Evolutionary conservation across 2,888 invertebrate genomes (phyloP), one percentile per base, ranked within the genome.

Genomic region (Encarsia formosa): DNA sequence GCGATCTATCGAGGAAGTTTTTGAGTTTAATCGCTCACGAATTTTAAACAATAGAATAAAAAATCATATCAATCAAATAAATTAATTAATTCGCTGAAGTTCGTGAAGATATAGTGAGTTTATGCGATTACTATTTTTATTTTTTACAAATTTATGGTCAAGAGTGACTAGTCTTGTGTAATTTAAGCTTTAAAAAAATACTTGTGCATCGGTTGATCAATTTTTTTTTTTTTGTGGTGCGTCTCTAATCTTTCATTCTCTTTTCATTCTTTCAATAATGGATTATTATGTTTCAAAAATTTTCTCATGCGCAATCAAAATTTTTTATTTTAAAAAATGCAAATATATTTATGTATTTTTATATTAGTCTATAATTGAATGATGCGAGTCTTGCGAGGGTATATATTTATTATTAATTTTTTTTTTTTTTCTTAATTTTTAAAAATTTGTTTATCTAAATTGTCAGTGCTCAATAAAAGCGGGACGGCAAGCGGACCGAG

Each of bases 401-500:
- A 20, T 31, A 34, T 19, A 32, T 3, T 44, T 20, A 13, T 15
- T 19, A 16, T 11, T 26, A 20, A 29, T 34, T 46, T 49, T 3
- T 32, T 44, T 35, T 34, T 53, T 22, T 47, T 20, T 15, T 18
- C 20, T 45, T 49, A 18, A 38, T 43, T 20, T 5, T 32, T 41
- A n/a, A n/a, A n/a, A n/a, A n/a, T n/a, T n/a, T n/a, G n/a, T n/a
- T n/a, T n/a, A n/a, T n/a, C n/a, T n/a, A n/a, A n/a, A 26, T 26
- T 6, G 26, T 26, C 11, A 26, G 52, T 52, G 52, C 56, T 52
- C 35, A 46, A 46, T 57, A 54, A 37, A 57, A 57, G 50, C 47
- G 52, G 55, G 55, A 59, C 57, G 59, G 57, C 55, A 57, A 56
- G 52, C 55, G 50, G 46, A 55, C 57, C 47, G 49, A 59, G 51